phyloP scores from a whole-genome alignment of 1,140 invertebrate genomes.

The Stegodyphus dumicola region DNA sequence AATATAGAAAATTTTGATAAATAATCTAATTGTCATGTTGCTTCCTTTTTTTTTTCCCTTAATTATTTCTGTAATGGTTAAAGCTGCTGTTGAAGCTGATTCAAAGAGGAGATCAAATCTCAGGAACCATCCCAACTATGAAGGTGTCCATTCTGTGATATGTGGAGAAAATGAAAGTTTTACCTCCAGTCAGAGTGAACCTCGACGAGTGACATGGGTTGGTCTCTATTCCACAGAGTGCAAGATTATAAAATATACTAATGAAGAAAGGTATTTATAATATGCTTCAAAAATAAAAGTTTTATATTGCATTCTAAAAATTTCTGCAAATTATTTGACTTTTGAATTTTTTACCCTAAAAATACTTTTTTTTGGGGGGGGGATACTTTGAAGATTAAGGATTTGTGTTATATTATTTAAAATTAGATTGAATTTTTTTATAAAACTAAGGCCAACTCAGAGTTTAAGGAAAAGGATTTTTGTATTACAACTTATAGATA shows the following conservation, averaged over 20 bases:
- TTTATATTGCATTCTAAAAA: not conserved
- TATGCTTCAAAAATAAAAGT: not conserved
- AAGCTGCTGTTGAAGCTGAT: conserved; percentile 17
- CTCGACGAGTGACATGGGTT: conserved; percentile 5
- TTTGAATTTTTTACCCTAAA: too few relatives aligned
- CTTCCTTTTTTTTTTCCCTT: too few relatives aligned
- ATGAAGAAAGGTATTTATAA: conserved; percentile 48
- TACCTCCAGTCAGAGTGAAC: conserved; percentile 38
- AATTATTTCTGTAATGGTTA: conserved; percentile 7
- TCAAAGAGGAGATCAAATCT: conserved; percentile 13
- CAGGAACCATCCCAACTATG: conserved; percentile 43
- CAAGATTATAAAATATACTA: conserved; percentile 44
- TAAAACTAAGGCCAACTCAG: too few relatives aligned
- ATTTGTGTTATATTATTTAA: too few relatives aligned
- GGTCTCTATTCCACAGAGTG: conserved; percentile 24
- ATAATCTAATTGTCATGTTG: too few relatives aligned
- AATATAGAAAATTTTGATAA: too few relatives aligned
- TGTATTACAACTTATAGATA: too few relatives aligned
- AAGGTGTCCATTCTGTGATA: conserved; percentile 55
- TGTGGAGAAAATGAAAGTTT: conserved; percentile 31
- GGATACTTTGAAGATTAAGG: too few relatives aligned
- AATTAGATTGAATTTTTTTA: too few relatives aligned
- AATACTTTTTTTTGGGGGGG: too few relatives aligned
- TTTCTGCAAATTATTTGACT: too few relatives aligned
- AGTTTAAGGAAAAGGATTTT: too few relatives aligned